Evolutionary conservation across 2,888 invertebrate species (phyloP), one percentile per base, ranked within the genome.

Genomic region (Deilephila elpenor): DNA sequence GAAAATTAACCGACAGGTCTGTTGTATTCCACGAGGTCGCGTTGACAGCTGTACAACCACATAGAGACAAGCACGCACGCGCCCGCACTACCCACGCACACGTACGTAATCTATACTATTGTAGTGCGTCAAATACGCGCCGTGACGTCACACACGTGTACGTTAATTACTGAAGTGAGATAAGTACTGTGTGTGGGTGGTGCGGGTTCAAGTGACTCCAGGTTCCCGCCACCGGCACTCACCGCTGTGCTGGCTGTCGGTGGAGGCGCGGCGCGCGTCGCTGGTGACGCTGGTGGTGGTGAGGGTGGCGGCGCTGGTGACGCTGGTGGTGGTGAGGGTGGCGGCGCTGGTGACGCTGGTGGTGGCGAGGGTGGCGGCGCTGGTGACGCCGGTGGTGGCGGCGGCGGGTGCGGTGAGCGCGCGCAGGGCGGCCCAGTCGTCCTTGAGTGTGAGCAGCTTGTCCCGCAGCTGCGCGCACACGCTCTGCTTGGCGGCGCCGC

Each of bases 371-470:
- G n/a, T n/a, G n/a, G n/a, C n/a, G n/a, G n/a, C n/a, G n/a, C n/a
- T n/a, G n/a, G n/a, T n/a, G n/a, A n/a, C n/a, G n/a, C n/a, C n/a
- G n/a, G n/a, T n/a, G n/a, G n/a, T n/a, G n/a, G n/a, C 5, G 20
- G 64, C 20, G 20, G 37, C 20, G 25, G 20, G 8, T 11, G 64
- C n/a, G 64, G 1, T 5, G 20, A 77, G 81, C 71, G 78, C 81
- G 53, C 80, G 82, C 77, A 84, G 59, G 76, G 75, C 53, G 80
- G 91, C 89, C 96, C 96, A 95, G 82, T 95, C 94, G 76, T 93
- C 94, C 51, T 93, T 89, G 75, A 96, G 86, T 74, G 93, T 93
- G 78, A 88, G 90, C 79, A 95, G 90, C 78, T 94, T 94, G 81
- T 95, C 96, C 56, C 87, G 84, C 78, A 91, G 80, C 74, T 84